phyloP scores from a whole-genome alignment of 2,797 vertebrate species.

The Morus bassanus region DNA sequence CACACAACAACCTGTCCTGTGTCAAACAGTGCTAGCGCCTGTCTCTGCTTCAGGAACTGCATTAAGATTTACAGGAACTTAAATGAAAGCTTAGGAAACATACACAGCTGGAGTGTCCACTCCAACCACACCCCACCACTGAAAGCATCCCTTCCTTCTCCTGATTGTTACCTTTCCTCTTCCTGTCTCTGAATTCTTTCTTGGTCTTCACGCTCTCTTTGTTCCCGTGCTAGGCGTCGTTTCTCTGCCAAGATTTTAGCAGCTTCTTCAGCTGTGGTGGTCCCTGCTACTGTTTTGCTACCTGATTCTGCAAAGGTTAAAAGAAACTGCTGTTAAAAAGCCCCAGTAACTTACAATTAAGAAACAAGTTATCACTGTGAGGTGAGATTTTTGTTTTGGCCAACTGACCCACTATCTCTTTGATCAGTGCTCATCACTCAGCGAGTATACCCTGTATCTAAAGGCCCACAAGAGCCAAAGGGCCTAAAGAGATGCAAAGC shows the following conservation, averaged over 20 bases:
- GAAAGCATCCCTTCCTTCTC: neutral
- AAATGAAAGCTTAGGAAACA: neutral
- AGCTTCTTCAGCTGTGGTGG: slow-evolving; percentile 85
- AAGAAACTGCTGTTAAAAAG: neutral
- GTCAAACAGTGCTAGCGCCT: neutral
- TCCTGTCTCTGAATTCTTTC: slow-evolving; percentile 83
- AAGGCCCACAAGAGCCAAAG: neutral
- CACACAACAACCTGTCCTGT: neutral
- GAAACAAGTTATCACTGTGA: neutral
- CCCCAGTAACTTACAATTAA: neutral
- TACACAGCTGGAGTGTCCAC: neutral
- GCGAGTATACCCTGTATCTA: neutral
- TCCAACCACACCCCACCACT: neutral
- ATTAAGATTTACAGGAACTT: neutral
- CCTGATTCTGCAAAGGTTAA: slow-evolving; percentile 65
- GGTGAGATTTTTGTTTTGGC: neutral
- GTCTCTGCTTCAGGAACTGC: neutral
- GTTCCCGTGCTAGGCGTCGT: slow-evolving; percentile 85
- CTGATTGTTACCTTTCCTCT: slow-evolving; percentile 80
- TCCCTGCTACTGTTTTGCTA: slow-evolving; percentile 77
- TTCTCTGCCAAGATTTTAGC: slow-evolving; percentile 89
- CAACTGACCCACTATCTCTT: neutral
- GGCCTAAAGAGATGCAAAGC: neutral
- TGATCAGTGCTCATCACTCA: neutral
- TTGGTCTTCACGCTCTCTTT: slow-evolving; percentile 85